Evolutionary conservation across 2,888 invertebrate species (phyloP).

Genomic region (Pteria penguin): DNA sequence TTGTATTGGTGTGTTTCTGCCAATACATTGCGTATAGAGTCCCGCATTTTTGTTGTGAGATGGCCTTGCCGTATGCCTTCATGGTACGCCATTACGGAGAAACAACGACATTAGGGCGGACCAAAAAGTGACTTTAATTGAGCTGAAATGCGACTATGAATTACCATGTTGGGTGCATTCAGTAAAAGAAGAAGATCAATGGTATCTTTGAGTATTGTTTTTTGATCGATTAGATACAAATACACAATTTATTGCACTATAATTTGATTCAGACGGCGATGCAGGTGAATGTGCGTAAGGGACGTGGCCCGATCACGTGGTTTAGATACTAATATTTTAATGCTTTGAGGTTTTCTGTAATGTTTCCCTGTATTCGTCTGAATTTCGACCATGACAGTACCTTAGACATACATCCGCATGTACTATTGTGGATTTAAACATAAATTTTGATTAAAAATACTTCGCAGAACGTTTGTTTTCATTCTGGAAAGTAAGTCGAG

Average conservation of each 20-base stretch:
- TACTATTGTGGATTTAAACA: no score
- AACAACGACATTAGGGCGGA: conserved; percentile 34
- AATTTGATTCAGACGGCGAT: conserved; percentile 36
- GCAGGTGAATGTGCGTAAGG: conserved; percentile 49
- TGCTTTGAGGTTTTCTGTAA: background rate
- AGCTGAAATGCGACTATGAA: conserved; percentile 28
- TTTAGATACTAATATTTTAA: conserved; percentile 26
- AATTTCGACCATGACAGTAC: no score
- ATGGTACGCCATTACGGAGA: conserved; percentile 57
- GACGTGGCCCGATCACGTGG: conserved; percentile 77
- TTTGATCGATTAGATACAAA: conserved; percentile 2
- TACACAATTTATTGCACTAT: conserved; percentile 21
- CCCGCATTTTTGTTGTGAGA: conserved; percentile 67
- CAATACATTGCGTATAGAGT: conserved; percentile 32
- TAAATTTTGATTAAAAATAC: no score
- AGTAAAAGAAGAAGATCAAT: conserved; percentile 34
- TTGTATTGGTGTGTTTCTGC: conserved; percentile 40
- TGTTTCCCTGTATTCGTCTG: no score
- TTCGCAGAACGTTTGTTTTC: no score
- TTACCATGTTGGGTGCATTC: conserved; percentile 20
- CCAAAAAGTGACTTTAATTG: conserved; percentile 23
- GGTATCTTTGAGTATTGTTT: conserved; percentile 29
- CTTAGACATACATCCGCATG: no score
- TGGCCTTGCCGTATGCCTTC: conserved; percentile 48
- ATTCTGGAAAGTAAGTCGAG: no score